Evolutionary conservation across 2,888 invertebrate genomes (phyloP).

Genomic region (Vesta saturnalis): DNA sequence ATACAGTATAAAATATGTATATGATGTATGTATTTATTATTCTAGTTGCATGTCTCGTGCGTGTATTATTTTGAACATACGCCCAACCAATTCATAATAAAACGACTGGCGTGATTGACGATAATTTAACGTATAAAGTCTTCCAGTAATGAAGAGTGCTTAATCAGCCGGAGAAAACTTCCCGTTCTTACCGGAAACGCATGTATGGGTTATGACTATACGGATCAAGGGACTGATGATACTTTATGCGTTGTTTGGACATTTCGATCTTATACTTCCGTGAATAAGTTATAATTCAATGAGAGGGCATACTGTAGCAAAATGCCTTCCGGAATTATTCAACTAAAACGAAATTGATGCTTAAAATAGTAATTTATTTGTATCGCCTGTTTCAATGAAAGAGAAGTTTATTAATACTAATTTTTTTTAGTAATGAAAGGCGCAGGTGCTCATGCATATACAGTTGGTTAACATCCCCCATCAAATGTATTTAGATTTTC

Average conservation of each 20-base stretch:
- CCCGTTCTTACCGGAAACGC: slow-evolving; percentile 55
- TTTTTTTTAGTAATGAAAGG: neutral
- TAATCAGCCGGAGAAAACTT: slow-evolving; percentile 58
- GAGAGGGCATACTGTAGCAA: slow-evolving; percentile 16
- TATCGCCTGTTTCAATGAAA: neutral
- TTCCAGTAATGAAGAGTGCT: slow-evolving; percentile 56
- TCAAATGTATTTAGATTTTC: neutral
- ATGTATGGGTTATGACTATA: slow-evolving; percentile 53
- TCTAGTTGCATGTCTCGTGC: slow-evolving; percentile 51
- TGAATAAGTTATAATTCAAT: slow-evolving; percentile 37
- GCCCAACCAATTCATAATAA: slow-evolving; percentile 57
- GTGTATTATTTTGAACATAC: slow-evolving; percentile 55
- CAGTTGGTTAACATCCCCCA: slow-evolving; percentile 18
- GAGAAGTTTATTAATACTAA: neutral
- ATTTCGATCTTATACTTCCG: slow-evolving; percentile 37
- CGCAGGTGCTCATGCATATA: slow-evolving; percentile 2
- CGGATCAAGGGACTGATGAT: slow-evolving; percentile 32
- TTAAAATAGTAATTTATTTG: neutral
- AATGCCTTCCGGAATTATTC: slow-evolving; percentile 32
- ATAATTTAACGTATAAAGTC: slow-evolving; percentile 52
- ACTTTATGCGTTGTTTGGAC: slow-evolving; percentile 43
- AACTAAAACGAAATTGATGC: slow-evolving; percentile 22
- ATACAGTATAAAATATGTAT: slow-evolving; percentile 57
- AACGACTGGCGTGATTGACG: slow-evolving; percentile 57
- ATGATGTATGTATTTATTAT: slow-evolving; percentile 53